Percentiles rank a stretch among this genome's conserved stretches.
Conservation (phyloP, 2,888 invertebrate species). For the Cantharis flavilabris region DNA sequence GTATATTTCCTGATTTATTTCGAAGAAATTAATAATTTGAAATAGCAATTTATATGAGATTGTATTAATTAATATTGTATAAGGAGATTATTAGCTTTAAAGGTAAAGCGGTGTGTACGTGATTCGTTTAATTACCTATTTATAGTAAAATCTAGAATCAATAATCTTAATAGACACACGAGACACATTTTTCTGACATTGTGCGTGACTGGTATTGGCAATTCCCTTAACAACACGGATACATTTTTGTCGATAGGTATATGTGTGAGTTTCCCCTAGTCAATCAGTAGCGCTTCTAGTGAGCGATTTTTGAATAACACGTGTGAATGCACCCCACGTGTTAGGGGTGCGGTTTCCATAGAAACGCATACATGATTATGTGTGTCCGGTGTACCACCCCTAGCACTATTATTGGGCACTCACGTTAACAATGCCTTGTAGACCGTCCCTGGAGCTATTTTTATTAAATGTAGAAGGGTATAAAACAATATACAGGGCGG, state of each 20-base stretch:
- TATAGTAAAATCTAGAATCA: conserved; percentile 30
- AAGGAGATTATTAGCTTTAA: conserved; percentile 2
- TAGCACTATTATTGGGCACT: conserved; percentile 44
- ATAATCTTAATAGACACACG: conserved; percentile 28
- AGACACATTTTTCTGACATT: conserved; percentile 31
- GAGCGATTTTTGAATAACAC: conserved; percentile 34
- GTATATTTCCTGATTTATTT: not conserved
- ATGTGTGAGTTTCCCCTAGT: conserved; percentile 19
- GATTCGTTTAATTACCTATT: conserved; percentile 37
- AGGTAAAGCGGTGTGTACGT: conserved; percentile 16
- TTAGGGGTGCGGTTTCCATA: conserved; percentile 46
- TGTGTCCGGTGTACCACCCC: conserved; percentile 48
- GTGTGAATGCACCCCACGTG: conserved; percentile 39
- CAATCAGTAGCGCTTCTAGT: conserved; percentile 33
- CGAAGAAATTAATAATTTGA: not conserved
- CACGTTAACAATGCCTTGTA: conserved; percentile 40
- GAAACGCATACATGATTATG: conserved; percentile 46
- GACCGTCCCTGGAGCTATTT: conserved; percentile 40
- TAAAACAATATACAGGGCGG: conserved; percentile 48
- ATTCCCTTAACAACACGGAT: conserved; percentile 30
- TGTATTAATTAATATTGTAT: conserved; percentile 1
- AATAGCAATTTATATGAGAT: not conserved
- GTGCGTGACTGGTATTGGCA: conserved; percentile 33
- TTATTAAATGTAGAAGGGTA: conserved; percentile 38
- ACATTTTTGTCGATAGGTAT: conserved; percentile 28